Percentiles rank a stretch among this genome's conserved stretches.
Conservation (phyloP, 2,797 vertebrate species). For the Onychomys torridus region DNA sequence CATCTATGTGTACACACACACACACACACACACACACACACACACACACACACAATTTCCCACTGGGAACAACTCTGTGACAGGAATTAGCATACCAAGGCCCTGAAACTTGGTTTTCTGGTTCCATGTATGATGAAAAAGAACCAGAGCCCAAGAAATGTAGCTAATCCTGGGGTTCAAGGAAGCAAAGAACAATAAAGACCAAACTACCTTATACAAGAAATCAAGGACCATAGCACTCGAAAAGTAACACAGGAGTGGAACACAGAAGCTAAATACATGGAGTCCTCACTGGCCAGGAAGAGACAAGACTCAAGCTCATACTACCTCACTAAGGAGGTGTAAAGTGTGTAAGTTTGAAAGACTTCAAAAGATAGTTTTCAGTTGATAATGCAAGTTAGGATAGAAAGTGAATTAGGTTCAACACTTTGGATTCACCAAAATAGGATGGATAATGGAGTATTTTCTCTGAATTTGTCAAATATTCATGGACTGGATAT, state of each 20-base stretch:
- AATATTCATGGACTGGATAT: too few relatives aligned
- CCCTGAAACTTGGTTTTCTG: background rate
- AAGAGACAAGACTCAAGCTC: background rate
- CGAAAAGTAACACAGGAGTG: background rate
- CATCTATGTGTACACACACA: background rate
- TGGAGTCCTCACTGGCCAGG: background rate
- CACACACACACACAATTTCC: background rate
- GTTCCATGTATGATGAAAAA: background rate
- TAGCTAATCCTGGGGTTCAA: background rate
- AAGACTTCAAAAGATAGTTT: too few relatives aligned
- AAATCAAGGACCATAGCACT: background rate
- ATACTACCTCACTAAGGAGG: background rate
- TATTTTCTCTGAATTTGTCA: too few relatives aligned
- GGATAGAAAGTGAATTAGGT: too few relatives aligned
- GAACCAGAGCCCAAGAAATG: background rate
- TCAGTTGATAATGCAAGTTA: too few relatives aligned
- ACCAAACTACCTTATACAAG: background rate
- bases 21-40: background rate
- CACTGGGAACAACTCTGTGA: background rate
- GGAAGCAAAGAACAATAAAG: background rate
- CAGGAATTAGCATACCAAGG: background rate
- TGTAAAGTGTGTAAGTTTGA: too few relatives aligned
- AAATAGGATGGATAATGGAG: too few relatives aligned
- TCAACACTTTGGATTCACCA: too few relatives aligned
- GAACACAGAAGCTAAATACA: background rate